Evolutionary conservation across 2,888 invertebrate species (phyloP).

Genomic region (Oscheius sp.): DNA sequence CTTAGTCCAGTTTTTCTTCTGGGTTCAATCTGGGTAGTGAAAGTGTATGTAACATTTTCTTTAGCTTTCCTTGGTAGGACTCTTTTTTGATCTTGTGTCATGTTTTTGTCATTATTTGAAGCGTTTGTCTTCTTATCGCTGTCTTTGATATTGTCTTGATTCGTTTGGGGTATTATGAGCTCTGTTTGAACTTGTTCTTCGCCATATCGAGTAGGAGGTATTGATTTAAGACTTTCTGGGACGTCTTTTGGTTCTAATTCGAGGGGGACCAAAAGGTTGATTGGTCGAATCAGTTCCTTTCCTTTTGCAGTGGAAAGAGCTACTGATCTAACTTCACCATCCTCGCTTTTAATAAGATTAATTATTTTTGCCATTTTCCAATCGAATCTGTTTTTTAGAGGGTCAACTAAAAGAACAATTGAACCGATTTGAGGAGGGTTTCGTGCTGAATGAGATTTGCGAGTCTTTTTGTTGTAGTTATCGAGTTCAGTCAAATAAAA

Average conservation of each 20-base stretch:
- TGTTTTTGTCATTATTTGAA: background rate
- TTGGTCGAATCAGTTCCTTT: background rate
- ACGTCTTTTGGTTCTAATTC: background rate
- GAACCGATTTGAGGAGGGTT: background rate
- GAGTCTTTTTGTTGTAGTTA: background rate
- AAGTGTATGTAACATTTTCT: background rate
- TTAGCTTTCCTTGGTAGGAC: constrained; percentile 4
- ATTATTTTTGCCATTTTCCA: constrained; percentile 17
- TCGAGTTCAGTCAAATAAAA: background rate
- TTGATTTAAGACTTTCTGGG: background rate
- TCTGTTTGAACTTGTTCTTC: background rate
- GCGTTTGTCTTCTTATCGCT: background rate
- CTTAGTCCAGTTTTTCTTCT: background rate
- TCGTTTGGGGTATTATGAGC: background rate
- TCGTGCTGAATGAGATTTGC: background rate
- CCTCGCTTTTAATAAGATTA: background rate
- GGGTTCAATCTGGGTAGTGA: background rate
- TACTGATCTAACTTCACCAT: background rate
- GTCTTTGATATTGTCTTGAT: background rate
- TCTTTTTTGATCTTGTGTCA: background rate
- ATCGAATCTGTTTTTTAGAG: background rate
- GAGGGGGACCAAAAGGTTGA: constrained; percentile 16
- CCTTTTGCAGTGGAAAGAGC: background rate
- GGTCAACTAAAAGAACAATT: background rate
- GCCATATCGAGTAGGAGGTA: background rate